These are phyloP conservation scores for Chiloscyllium plagiosum DNA, from an alignment of 2,113 vertebrate species.

Conservation along the genomic window DNA sequence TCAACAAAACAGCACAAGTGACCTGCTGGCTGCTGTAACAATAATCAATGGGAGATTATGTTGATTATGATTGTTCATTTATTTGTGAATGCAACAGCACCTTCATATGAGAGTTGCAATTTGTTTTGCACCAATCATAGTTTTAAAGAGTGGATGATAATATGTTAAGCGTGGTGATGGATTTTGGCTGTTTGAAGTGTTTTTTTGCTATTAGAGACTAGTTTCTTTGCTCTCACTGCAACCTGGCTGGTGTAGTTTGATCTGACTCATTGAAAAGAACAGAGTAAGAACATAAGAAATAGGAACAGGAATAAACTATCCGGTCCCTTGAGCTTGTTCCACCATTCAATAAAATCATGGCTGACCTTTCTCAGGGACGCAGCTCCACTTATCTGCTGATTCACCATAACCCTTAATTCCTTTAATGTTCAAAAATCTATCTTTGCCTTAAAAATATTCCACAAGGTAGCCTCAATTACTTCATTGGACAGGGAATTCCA, in stretches of 20 bases:
- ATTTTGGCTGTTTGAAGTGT: not conserved
- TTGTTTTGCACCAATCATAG: not conserved
- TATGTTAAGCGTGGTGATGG: not conserved
- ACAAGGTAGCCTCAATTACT: too few species aligned
- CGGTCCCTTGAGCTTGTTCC: too few species aligned
- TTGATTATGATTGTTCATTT: not conserved
- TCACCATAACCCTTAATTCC: too few species aligned
- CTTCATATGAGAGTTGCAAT: not conserved
- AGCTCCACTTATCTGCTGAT: too few species aligned
- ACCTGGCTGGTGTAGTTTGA: not conserved
- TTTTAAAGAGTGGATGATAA: not conserved
- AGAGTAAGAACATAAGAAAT: not conserved
- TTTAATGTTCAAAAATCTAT: too few species aligned
- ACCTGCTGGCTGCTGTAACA: not conserved
- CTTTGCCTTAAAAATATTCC: too few species aligned
- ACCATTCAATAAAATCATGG: too few species aligned
- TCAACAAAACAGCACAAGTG: not conserved
- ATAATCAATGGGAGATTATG: not conserved
- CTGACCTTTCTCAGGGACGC: too few species aligned
- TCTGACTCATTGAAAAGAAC: not conserved
- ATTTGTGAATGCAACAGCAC: not conserved
- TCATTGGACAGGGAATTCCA: too few species aligned
- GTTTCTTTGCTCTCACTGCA: not conserved
- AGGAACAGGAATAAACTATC: too few species aligned
- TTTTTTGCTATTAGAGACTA: not conserved